phyloP scores from a whole-genome alignment of 2,797 vertebrate species.

The Myotis findleyi region DNA sequence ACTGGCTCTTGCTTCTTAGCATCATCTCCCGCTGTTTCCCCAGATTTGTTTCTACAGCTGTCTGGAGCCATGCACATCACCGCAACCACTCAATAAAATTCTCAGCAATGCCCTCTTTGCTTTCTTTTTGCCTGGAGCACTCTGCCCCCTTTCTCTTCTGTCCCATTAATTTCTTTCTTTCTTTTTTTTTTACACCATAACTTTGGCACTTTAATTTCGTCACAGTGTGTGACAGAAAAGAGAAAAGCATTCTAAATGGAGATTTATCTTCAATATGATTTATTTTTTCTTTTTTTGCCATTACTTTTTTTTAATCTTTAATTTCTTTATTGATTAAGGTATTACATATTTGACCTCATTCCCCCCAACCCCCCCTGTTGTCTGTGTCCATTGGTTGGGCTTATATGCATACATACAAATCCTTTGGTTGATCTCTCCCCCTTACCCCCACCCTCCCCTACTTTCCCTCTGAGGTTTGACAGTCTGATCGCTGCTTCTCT shows the following conservation, averaged over 20 bases:
- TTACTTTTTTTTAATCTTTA: too few species aligned
- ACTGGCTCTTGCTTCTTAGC: not conserved
- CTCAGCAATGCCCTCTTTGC: not conserved
- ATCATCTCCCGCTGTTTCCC: not conserved
- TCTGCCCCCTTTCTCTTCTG: not conserved
- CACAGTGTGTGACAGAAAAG: not conserved
- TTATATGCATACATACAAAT: too few species aligned
- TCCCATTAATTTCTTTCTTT: not conserved
- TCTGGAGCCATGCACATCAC: not conserved
- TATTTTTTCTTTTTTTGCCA: not conserved
- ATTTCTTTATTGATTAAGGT: too few species aligned
- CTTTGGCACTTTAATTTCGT: not conserved
- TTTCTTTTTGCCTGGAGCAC: not conserved
- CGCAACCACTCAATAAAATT: too few species aligned
- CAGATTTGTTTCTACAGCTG: not conserved
- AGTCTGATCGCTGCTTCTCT: too few species aligned
- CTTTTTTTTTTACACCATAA: not conserved
- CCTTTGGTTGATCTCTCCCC: too few species aligned
- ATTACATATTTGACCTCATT: too few species aligned
- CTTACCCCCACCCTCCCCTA: too few species aligned
- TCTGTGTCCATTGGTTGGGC: too few species aligned
- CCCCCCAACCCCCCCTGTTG: too few species aligned
- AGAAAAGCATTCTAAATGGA: not conserved
- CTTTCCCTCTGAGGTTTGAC: too few species aligned
- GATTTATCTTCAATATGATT: not conserved